phyloP scores from a whole-genome alignment of 2,113 vertebrate species.

The Urocolius indicus region DNA sequence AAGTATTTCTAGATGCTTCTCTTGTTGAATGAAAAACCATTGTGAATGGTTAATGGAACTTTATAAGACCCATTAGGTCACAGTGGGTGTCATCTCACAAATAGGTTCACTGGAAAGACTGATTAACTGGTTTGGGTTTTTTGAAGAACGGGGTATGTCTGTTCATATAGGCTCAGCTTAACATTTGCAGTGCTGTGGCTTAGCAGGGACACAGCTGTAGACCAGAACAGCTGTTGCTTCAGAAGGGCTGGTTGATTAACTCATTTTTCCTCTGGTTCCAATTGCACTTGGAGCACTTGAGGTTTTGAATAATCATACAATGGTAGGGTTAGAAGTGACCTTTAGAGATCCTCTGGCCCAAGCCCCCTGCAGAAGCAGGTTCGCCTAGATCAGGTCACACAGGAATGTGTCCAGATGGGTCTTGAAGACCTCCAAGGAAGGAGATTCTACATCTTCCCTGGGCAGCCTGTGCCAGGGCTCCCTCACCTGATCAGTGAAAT shows the following conservation, averaged over 20 bases:
- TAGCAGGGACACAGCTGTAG: neutral
- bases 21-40: neutral
- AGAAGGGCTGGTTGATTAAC: rapidly evolving
- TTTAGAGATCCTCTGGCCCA: no score
- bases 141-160: neutral
- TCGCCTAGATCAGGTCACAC: no score
- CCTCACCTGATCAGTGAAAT: no score
- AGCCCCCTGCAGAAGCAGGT: no score
- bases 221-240: neutral
- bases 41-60: neutral
- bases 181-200: neutral
- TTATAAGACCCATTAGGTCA: neutral
- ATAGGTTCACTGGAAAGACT: neutral
- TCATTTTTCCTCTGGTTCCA: neutral
- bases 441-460: no score
- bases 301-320: neutral
- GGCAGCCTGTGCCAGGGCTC: no score
- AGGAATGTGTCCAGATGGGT: no score
- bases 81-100: neutral
- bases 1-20: neutral
- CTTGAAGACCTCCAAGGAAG: no score
- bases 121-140: neutral
- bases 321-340: no score
- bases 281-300: neutral
- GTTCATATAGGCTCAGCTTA: neutral